Percentiles rank a stretch among this genome's conserved stretches.
phyloP scores from a whole-genome alignment of 2,113 vertebrate genomes.

The Neodon shergylaensis region DNA sequence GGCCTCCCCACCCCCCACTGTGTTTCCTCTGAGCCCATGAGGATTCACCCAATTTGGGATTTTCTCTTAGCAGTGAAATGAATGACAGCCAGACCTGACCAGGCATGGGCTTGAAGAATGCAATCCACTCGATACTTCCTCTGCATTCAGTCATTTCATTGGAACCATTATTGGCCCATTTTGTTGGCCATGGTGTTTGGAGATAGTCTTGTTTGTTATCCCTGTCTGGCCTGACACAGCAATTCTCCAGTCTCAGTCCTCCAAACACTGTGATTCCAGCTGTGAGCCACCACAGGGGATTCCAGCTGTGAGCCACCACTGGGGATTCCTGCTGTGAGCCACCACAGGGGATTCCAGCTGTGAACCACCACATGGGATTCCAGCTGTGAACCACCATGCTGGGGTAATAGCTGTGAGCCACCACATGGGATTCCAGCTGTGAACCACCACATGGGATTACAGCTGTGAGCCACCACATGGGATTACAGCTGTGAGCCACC shows the following conservation, averaged over 20 bases:
- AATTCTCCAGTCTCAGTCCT: neutral
- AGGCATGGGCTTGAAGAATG: accelerated
- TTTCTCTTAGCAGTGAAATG: neutral
- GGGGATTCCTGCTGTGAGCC: accelerated
- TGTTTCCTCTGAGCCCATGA: neutral
- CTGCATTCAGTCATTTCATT: neutral
- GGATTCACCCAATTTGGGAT: too few species aligned
- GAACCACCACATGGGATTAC: too few species aligned
- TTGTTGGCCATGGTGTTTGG: neutral
- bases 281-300: too few species aligned
- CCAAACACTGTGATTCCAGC: neutral
- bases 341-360: too few species aligned
- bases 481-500: too few species aligned
- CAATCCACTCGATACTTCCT: accelerated
- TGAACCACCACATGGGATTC: neutral
- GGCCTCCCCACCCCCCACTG: too few species aligned
- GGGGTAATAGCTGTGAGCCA: too few species aligned
- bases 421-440: too few species aligned
- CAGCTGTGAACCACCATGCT: too few species aligned
- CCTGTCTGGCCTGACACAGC: neutral
- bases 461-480: too few species aligned
- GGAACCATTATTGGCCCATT: neutral
- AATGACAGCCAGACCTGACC: neutral
- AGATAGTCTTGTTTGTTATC: neutral
- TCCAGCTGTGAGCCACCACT: too few species aligned